Base-by-base conservation (phyloP, 2,113 vertebrate species). In the Camelus bactrianus region DNA sequence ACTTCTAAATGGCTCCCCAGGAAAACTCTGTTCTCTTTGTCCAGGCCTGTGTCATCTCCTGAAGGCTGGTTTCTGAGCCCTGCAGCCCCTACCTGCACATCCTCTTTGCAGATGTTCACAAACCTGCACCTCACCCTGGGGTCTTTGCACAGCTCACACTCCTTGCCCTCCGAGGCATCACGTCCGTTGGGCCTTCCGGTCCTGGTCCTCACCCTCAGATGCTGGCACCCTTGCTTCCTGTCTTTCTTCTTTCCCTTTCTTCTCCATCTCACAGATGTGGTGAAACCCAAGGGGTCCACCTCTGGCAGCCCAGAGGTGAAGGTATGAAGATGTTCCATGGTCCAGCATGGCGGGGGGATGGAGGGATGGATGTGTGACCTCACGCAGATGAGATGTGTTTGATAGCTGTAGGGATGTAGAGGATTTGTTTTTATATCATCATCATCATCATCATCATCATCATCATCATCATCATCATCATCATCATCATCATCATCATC, bases 341-440 rank as follows among this genome's bases (percentile, higher is more conserved):
- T 19, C 32, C 52, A 52, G 81, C 52, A 32, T 4, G 13, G n/a
- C 2, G 6, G 19, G 30, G 5, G 32, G 26, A 0, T 0, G 2
- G 26, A 62, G 65, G 38, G 48, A 13, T 19, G 42, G 35, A 10
- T 3, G 0, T 58, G 28, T 30, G 30, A 38, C 15, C 10, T 1
- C 35, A 28, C 9, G 13, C 42, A 48, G 50, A 9, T 69, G 48
- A 83, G 17, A 22, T 24, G 48, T 75, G 54, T 56, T 75, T 42
- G 69, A 19, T 77, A 38, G n/a, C 84, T 76, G 19, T 8, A 79
- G 84, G 64, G 54, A 60, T 11, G 19, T n/a, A 52, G 86, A 87
- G 32, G 62, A 60, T 84, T 87, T 87, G 60, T 46, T 80, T 89
- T 70, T 52, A 15, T 62, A 35, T 77, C 60, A 48, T 42, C 12